phyloP scores from a whole-genome alignment of 2,113 vertebrate genomes.

The Cephalopterus ornatus region DNA sequence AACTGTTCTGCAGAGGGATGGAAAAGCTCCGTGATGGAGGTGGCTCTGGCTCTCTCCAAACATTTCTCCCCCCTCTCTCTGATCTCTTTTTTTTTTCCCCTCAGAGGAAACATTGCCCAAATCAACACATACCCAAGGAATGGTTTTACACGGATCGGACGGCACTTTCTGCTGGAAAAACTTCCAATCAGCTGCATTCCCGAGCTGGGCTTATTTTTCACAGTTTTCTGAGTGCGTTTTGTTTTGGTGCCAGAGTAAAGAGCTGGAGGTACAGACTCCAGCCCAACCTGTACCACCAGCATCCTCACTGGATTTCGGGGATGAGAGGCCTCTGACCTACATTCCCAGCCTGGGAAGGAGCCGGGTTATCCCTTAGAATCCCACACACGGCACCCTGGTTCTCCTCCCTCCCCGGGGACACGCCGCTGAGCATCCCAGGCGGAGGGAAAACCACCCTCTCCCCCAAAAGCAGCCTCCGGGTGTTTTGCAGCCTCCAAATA shows the following conservation, averaged over 20 bases:
- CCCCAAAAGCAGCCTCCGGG: neutral
- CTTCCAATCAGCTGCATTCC: conserved; percentile 54
- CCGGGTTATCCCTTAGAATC: neutral
- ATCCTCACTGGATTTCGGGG: neutral
- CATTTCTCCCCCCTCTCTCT: neutral
- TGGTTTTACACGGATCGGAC: neutral
- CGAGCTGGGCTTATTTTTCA: conserved; percentile 30
- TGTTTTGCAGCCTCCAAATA: neutral
- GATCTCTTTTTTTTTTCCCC: neutral
- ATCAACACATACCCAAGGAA: conserved; percentile 32
- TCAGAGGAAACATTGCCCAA: conserved; percentile 38
- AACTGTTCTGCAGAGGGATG: neutral
- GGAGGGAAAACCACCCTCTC: neutral
- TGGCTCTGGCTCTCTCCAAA: neutral
- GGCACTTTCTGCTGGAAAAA: conserved; percentile 31
- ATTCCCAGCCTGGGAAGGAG: neutral
- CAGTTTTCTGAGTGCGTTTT: conserved; percentile 41
- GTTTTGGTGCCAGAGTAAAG: conserved; percentile 60
- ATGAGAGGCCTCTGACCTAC: neutral
- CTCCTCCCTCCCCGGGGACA: neutral
- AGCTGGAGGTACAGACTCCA: conserved; percentile 31
- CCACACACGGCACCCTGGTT: fast-evolving
- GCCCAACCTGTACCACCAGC: conserved; percentile 24
- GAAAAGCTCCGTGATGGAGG: neutral
- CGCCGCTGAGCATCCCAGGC: neutral